Evolutionary conservation across 2,797 vertebrate genomes (phyloP).

Genomic region (Macroramphosus scolopax): DNA sequence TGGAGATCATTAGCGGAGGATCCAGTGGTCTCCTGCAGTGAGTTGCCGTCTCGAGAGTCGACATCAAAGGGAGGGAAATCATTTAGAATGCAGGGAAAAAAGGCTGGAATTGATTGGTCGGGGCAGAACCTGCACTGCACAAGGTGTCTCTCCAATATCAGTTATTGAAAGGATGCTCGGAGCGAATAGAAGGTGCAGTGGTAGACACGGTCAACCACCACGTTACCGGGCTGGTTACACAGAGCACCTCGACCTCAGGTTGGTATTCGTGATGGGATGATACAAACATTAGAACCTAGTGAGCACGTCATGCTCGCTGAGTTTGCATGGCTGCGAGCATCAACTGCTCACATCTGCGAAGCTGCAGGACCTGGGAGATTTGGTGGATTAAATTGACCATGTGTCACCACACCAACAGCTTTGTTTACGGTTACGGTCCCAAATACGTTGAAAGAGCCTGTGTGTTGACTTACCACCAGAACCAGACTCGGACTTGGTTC

Average conservation of each 20-base stretch:
- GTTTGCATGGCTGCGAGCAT: background rate
- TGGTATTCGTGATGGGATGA: background rate
- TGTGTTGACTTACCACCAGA: no score
- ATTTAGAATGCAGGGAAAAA: slow-evolving; percentile 49
- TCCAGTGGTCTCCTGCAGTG: slow-evolving; percentile 63
- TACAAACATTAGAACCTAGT: background rate
- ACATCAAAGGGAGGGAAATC: slow-evolving; percentile 71
- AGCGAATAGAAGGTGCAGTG: slow-evolving; percentile 15
- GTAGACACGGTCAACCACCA: background rate
- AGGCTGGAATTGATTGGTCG: slow-evolving; percentile 39
- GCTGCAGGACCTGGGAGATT: no score
- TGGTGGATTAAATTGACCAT: no score
- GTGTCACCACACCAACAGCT: no score
- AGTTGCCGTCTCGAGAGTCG: slow-evolving; percentile 63
- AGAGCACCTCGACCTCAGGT: slow-evolving; percentile 2
- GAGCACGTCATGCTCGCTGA: background rate
- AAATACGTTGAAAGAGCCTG: no score
- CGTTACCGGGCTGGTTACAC: no score
- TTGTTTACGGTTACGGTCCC: no score
- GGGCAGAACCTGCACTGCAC: slow-evolving; percentile 31
- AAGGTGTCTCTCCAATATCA: slow-evolving; percentile 24
- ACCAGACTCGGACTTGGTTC: no score
- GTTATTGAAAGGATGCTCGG: slow-evolving; percentile 29
- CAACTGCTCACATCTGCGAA: no score
- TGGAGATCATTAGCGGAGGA: slow-evolving; percentile 73